phyloP scores from a whole-genome alignment of 2,797 vertebrate species.

The Spinibarbus caldwelli region DNA sequence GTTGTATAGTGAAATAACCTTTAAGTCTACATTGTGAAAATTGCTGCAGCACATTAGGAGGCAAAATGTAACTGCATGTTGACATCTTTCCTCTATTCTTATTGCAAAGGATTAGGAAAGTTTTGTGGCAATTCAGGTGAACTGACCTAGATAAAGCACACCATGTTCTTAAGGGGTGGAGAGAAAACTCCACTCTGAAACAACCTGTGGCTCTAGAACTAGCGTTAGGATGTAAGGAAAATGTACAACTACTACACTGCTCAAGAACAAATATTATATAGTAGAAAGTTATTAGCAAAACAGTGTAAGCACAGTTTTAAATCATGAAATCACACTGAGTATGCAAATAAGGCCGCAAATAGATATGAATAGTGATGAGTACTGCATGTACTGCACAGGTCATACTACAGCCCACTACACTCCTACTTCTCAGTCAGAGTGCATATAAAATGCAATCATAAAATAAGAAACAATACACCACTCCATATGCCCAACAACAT shows the following conservation, averaged over 20 bases:
- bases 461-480: background rate
- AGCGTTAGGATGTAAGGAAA: slow-evolving; percentile 6
- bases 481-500: background rate
- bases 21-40: background rate
- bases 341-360: background rate
- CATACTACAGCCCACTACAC: background rate
- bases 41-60: background rate
- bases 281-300: background rate
- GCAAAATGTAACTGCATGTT: background rate
- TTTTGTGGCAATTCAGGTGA: background rate
- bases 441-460: background rate
- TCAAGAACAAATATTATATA: background rate
- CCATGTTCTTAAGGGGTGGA: background rate
- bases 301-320: background rate
- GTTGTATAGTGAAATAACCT: background rate
- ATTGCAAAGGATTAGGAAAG: background rate
- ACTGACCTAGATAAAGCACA: slow-evolving; percentile 23
- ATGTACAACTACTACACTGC: background rate
- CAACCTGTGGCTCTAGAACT: background rate
- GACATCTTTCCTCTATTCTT: background rate
- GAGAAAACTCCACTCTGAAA: background rate
- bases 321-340: background rate
- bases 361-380: background rate
- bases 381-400: background rate
- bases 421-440: background rate